Base-by-base conservation (phyloP, 2,113 vertebrate species). In the Elachura formosa region DNA sequence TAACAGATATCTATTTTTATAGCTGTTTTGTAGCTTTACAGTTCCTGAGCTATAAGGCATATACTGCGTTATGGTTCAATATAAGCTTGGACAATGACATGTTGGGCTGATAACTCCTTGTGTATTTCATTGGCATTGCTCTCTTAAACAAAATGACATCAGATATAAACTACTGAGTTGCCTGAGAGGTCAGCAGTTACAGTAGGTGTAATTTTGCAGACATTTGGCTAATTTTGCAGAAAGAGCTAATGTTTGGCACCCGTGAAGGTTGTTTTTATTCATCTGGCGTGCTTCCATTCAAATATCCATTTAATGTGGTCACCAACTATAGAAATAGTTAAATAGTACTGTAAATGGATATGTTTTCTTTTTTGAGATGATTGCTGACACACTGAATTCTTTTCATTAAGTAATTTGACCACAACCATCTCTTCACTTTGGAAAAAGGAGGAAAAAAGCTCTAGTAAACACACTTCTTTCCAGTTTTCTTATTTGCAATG, bases 341-440 rank as follows among this genome's bases (percentile, higher is more conserved):
- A 96, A 82, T 87, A 94, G 61, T 61, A 66, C 95, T 96, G 73
- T 89, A 95, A 96, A 96, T 96, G 94, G 94, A 59, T 74, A 91
- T 94, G 89, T 91, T 96, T 83, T 94, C 94, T 93, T 91, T 91
- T 69, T 75, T 86, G 51, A 17, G 83, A 51, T 93, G 82, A 62
- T 94, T 1, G 1, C 77, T 94, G 78, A 89, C 84, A 94, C 67
- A 36, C 45, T 82, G 41, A 91, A 69, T 94, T 91, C 24, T 94
- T 94, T 78, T 96, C 52, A 64, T 92, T 94, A 93, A 96, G 81
- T 92, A 94, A 96, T 89, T 86, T 87, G 54, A 96, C 91, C 54
- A 1, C 88, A 91, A 72, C 12, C 28, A 68, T 86, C 43, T 93
- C 77, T 94, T 87, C 92, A 73, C 80, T 95, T 92, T 83, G 80